These are phyloP conservation scores for Aphis craccivora DNA, from an alignment of 1,140 invertebrate genomes.

Conservation along the genomic window DNA sequence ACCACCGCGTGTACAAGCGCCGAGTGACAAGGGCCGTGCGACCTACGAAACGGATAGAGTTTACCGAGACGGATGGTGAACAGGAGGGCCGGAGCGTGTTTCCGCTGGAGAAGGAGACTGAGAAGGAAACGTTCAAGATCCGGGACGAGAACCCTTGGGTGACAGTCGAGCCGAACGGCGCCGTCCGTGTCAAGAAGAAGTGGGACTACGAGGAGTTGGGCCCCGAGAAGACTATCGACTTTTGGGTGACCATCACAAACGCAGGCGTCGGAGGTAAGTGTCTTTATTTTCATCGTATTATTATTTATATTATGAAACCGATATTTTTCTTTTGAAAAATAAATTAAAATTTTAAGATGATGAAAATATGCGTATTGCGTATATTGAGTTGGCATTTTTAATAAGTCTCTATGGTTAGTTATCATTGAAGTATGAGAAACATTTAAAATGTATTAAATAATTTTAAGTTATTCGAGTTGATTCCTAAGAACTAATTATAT, in stretches of 20 bases:
- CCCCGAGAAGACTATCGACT: conserved; percentile 95
- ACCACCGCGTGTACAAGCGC: conserved; percentile 76
- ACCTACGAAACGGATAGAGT: conserved; percentile 90
- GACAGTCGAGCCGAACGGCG: conserved; percentile 87
- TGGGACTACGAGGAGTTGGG: conserved; percentile 96
- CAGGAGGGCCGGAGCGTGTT: conserved; percentile 87
- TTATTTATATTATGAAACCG: not conserved
- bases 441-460: too few species aligned
- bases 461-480: too few species aligned
- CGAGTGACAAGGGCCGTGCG: conserved; percentile 86
- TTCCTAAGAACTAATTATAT: too few species aligned
- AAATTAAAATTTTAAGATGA: too few species aligned
- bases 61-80: conserved; percentile 89
- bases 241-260: conserved; percentile 94
- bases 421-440: too few species aligned
- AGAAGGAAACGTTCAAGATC: conserved; percentile 91
- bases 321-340: too few species aligned
- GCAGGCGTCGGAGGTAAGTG: conserved; percentile 82
- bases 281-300: conserved; percentile 33
- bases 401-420: too few species aligned
- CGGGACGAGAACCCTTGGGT: conserved; percentile 93
- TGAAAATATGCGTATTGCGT: not conserved
- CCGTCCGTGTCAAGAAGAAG: conserved; percentile 92
- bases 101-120: conserved; percentile 88
- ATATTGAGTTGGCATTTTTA: not conserved